Evolutionary conservation across 2,113 vertebrate species (phyloP).

Genomic region (Takifugu flavidus): DNA sequence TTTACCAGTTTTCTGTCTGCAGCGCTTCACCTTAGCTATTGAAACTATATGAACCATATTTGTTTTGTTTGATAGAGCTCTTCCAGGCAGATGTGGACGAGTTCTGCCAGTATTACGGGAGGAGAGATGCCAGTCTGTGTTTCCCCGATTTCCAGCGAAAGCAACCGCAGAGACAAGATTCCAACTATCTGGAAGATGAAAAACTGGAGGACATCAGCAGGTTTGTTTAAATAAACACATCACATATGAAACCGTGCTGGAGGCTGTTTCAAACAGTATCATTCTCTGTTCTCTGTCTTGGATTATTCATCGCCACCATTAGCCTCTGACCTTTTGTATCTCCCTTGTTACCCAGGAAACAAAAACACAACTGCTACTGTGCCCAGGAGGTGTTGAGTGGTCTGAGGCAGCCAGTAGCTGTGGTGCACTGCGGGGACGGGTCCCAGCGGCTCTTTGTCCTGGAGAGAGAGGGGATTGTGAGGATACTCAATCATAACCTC

Average conservation of each 20-base stretch:
- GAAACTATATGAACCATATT: constrained; percentile 59
- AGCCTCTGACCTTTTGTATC: constrained; percentile 57
- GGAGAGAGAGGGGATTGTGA: constrained; percentile 95
- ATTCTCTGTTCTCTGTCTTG: not conserved
- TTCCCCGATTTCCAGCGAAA: constrained; percentile 98
- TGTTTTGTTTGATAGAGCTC: constrained; percentile 83
- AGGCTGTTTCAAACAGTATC: not conserved
- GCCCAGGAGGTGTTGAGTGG: constrained; percentile 90
- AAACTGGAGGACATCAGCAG: constrained; percentile 93
- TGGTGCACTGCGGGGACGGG: constrained; percentile 89
- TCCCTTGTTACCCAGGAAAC: constrained; percentile 83
- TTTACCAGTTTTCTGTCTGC: not conserved
- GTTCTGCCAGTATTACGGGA: constrained; percentile 95
- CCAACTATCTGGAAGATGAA: constrained; percentile 96
- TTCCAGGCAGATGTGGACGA: constrained; percentile 96
- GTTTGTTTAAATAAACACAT: constrained; percentile 75
- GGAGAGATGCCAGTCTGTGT: constrained; percentile 86
- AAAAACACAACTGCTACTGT: constrained; percentile 99
- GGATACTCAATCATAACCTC: constrained; percentile 86
- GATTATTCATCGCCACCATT: constrained; percentile 28
- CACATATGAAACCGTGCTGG: not conserved
- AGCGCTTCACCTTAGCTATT: constrained; percentile 19
- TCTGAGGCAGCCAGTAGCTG: constrained; percentile 86
- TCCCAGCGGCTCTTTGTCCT: constrained; percentile 95
- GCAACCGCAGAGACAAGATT: constrained; percentile 87